Conservation (phyloP, 2,888 invertebrate genomes). For the Apamea monoglypha region DNA sequence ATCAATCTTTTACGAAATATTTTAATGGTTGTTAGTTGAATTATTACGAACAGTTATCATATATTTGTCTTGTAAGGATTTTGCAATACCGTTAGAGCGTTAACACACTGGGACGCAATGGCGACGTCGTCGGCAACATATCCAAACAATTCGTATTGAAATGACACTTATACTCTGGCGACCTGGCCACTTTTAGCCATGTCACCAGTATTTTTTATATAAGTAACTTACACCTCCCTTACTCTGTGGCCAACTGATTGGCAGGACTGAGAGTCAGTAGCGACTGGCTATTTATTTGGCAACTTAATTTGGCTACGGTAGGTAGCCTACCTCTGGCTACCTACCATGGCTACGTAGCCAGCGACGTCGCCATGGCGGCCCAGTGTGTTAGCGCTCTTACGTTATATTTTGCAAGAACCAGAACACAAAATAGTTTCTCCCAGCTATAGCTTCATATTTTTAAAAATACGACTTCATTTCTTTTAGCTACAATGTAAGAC, state of each 20-base stretch:
- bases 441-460: neutral
- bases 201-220: neutral
- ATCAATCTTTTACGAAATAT: neutral
- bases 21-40: neutral
- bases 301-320: neutral
- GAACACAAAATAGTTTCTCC: neutral
- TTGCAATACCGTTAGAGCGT: too few relatives aligned
- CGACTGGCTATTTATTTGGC: neutral
- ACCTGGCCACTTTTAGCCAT: too few relatives aligned
- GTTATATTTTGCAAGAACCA: neutral
- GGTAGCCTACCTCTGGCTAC: too few relatives aligned
- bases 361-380: neutral
- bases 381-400: neutral
- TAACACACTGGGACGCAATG: too few relatives aligned
- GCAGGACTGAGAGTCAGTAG: too few relatives aligned
- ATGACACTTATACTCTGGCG: neutral
- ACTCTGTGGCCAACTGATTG: too few relatives aligned
- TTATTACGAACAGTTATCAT: neutral
- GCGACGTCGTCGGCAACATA: neutral
- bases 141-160: neutral
- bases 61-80: neutral
- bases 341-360: neutral
- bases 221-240: too few relatives aligned
- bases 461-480: neutral
- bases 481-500: neutral